Evolutionary conservation across 2,888 invertebrate species (phyloP).

Genomic region (Argyresthia goedartella): DNA sequence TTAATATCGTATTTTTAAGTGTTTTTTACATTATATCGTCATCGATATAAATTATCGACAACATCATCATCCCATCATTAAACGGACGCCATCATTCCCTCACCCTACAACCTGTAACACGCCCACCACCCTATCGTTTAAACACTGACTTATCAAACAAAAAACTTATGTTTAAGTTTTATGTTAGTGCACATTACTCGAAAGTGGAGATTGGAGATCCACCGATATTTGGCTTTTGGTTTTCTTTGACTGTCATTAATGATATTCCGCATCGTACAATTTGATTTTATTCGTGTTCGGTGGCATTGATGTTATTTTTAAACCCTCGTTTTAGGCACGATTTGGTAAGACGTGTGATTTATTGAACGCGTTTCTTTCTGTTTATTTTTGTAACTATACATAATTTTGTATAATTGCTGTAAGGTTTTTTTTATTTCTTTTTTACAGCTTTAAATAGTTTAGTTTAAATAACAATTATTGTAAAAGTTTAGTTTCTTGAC

Average conservation of each 20-base stretch:
- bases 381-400: no score
- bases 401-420: no score
- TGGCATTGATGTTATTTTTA: no score
- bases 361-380: no score
- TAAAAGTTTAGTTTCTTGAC: no score
- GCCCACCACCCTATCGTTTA: constrained; percentile 57
- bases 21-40: not conserved
- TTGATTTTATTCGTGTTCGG: no score
- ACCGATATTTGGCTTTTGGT: not conserved
- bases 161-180: constrained; percentile 65
- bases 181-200: constrained; percentile 34
- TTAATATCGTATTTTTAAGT: no score
- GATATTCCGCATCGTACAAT: not conserved
- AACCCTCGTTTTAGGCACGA: no score
- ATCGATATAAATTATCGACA: constrained; percentile 15
- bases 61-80: not conserved
- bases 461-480: no score
- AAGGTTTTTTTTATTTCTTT: no score
- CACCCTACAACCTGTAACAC: constrained; percentile 57
- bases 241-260: not conserved
- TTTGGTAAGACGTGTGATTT: no score
- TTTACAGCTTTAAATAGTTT: no score
- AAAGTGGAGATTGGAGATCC: not conserved
- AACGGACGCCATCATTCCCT: constrained; percentile 19
- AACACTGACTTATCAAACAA: constrained; percentile 65